Base-by-base conservation (phyloP, 2,888 invertebrate species). In the Villa cingulata region DNA sequence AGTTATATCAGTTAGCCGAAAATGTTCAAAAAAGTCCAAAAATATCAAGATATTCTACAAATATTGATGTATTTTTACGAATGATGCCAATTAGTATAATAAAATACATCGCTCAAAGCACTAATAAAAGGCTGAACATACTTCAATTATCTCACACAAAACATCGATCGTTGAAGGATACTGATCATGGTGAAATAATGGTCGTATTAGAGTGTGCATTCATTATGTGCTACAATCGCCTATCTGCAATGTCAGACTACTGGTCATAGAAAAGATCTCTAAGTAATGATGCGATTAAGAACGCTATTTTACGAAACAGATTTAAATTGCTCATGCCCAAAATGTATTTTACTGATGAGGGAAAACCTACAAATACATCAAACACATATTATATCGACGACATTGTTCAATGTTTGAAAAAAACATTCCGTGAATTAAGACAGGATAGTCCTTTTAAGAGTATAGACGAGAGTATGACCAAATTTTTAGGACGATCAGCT, bases 101-200 rank as follows among this genome's bases (percentile, higher is more conserved):
- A 27, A 27, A 27, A 9, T 27, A 27, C 27, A 4, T 27, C 9
- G 27, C 27, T 6, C n/a, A n/a, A n/a, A n/a, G n/a, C n/a, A n/a
- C n/a, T n/a, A n/a, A n/a, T n/a, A n/a, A n/a, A n/a, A n/a, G n/a
- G n/a, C n/a, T n/a, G n/a, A n/a, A n/a, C n/a, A n/a, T n/a, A n/a
- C n/a, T n/a, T n/a, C n/a, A n/a, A n/a, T n/a, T n/a, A n/a, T n/a
- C n/a, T n/a, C n/a, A n/a, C n/a, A n/a, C n/a, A n/a, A n/a, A n/a
- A n/a, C n/a, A n/a, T n/a, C n/a, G n/a, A n/a, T n/a, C n/a, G n/a
- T n/a, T n/a, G n/a, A n/a, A n/a, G n/a, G n/a, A n/a, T n/a, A n/a
- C n/a, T n/a, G n/a, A n/a, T n/a, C n/a, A n/a, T n/a, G 41, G 45
- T 37, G 48, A 50, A 47, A 50, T 47, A 44, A 45, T 44, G 41